Evolutionary conservation across 2,113 vertebrate species (phyloP).

Genomic region (Bubalus kerabau): DNA sequence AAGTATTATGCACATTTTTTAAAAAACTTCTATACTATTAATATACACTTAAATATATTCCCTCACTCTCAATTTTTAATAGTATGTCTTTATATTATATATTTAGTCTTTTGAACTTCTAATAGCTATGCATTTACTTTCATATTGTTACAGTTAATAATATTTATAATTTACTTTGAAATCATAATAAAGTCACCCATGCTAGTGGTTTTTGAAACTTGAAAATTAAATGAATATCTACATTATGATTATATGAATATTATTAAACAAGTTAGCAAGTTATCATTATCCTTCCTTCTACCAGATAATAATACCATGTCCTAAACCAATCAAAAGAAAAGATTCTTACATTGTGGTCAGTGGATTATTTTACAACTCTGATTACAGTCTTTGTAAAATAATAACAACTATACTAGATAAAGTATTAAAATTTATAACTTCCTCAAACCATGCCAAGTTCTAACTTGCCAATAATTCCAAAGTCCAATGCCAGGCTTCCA

Average conservation of each 20-base stretch:
- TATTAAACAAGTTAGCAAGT: neutral
- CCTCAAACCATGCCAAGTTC: neutral
- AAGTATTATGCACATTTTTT: neutral
- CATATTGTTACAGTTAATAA: neutral
- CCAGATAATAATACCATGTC: neutral
- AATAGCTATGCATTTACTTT: slow-evolving; percentile 21
- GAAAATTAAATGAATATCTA: neutral
- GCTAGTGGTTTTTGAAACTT: slow-evolving; percentile 3
- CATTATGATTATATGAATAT: neutral
- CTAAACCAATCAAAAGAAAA: neutral
- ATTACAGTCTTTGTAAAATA: slow-evolving; percentile 41
- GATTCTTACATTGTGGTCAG: neutral
- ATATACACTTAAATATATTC: neutral
- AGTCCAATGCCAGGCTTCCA: neutral
- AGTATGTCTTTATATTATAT: neutral
- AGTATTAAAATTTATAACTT: slow-evolving; percentile 25
- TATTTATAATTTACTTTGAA: slow-evolving; percentile 36
- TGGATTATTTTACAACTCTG: neutral
- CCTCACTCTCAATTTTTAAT: neutral
- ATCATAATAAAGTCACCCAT: neutral
- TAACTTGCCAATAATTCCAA: slow-evolving; percentile 23
- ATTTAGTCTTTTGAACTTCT: neutral
- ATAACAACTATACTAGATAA: neutral
- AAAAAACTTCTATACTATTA: neutral
- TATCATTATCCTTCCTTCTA: slow-evolving; percentile 16